A percentile compares a stretch with the other conserved stretches of the same genome.
phyloP scores from a whole-genome alignment of 2,113 vertebrate genomes.

The Chloropsis cyanopogon region DNA sequence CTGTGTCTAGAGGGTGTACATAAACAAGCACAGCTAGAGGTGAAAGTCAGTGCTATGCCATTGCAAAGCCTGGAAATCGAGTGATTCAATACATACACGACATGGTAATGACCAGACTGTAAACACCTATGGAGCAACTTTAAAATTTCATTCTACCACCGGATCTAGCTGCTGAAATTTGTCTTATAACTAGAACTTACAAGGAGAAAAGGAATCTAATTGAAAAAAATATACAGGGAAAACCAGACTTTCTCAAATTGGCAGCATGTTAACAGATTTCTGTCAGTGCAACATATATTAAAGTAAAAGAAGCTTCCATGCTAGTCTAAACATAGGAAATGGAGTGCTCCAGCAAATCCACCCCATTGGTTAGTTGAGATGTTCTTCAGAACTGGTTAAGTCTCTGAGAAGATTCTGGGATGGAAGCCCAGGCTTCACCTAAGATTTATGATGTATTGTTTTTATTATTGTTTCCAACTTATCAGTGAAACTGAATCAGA shows the following conservation, averaged over 20 bases:
- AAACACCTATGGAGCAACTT: neutral
- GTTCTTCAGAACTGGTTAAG: neutral
- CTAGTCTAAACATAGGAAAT: neutral
- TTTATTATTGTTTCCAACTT: neutral
- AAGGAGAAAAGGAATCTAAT: neutral
- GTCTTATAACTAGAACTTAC: neutral
- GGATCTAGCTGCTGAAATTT: neutral
- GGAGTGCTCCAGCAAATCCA: neutral
- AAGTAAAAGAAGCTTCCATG: neutral
- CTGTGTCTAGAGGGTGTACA: neutral
- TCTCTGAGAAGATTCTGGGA: neutral
- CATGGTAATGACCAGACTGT: neutral
- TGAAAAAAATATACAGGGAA: neutral
- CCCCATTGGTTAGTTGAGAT: neutral
- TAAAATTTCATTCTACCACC: neutral
- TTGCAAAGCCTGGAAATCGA: neutral
- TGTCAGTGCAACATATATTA: neutral
- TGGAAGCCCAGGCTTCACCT: neutral
- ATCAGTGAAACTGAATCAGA: neutral
- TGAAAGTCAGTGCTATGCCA: neutral
- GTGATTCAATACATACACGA: neutral
- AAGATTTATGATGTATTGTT: neutral
- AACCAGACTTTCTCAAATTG: neutral
- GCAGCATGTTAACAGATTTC: neutral
- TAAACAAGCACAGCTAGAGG: neutral